Evolutionary conservation across 2,888 invertebrate species (phyloP).

Genomic region (Agapostemon virescens): DNA sequence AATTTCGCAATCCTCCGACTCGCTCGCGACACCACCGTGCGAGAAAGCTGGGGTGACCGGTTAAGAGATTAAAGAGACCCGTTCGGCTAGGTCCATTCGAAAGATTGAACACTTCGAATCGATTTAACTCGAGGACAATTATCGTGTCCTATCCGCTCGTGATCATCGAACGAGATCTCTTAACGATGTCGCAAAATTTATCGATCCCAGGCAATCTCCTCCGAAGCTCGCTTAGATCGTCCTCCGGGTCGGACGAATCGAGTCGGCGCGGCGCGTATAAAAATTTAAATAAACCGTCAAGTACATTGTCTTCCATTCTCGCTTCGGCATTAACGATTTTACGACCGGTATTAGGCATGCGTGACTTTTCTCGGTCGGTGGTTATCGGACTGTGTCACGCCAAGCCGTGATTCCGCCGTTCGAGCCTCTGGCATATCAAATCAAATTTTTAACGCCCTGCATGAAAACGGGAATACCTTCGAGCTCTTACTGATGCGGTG

Average conservation of each 20-base stretch:
- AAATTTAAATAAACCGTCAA: not conserved
- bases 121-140: slow-evolving; percentile 27
- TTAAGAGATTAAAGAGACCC: slow-evolving; percentile 59
- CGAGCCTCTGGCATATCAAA: not conserved
- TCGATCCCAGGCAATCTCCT: not conserved
- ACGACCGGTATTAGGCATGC: not conserved
- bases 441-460: not conserved
- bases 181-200: not conserved
- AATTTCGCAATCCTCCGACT: slow-evolving; percentile 57
- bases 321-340: not conserved
- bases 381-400: not conserved
- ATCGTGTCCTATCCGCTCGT: not conserved
- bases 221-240: not conserved
- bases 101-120: slow-evolving; percentile 40
- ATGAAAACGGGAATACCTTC: not conserved
- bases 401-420: not conserved
- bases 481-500: not conserved
- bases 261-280: not conserved
- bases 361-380: not conserved
- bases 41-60: slow-evolving; percentile 43
- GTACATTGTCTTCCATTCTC: not conserved
- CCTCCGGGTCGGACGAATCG: not conserved
- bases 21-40: slow-evolving; percentile 49
- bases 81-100: slow-evolving; percentile 41
- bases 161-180: slow-evolving; percentile 3